Conservation (phyloP, 1,140 invertebrate genomes). For the Achroia grisella region DNA sequence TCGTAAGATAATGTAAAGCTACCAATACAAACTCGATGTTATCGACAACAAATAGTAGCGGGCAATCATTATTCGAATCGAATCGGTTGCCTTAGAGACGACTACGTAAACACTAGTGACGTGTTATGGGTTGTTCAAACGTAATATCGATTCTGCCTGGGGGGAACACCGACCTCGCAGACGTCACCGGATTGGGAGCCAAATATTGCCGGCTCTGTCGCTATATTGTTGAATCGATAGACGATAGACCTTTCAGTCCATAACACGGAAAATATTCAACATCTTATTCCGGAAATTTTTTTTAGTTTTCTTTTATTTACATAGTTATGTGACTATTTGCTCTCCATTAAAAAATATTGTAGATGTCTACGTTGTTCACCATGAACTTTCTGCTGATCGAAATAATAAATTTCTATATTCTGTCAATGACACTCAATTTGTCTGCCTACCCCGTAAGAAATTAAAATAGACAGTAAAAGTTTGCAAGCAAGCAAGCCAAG, state of each 20-base stretch:
- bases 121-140: constrained; percentile 14
- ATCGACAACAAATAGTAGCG: neutral
- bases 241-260: neutral
- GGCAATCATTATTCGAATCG: constrained; percentile 28
- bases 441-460: too few species aligned
- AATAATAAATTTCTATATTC: too few species aligned
- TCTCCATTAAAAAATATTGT: too few species aligned
- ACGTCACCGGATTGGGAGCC: constrained; percentile 18
- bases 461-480: too few species aligned
- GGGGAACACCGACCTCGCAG: constrained; percentile 31
- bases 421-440: too few species aligned
- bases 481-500: too few species aligned
- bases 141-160: constrained; percentile 33
- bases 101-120: constrained; percentile 50
- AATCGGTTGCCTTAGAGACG: constrained; percentile 56
- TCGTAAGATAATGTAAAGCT: neutral
- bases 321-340: too few species aligned
- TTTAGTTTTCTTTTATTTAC: too few species aligned
- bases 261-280: neutral
- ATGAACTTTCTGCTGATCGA: too few species aligned
- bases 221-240: neutral
- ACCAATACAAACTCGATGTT: neutral
- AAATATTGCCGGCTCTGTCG: neutral
- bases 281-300: too few species aligned
- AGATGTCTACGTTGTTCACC: too few species aligned